Evolutionary conservation across 2,797 vertebrate species (phyloP).

Genomic region (Carduelis carduelis): DNA sequence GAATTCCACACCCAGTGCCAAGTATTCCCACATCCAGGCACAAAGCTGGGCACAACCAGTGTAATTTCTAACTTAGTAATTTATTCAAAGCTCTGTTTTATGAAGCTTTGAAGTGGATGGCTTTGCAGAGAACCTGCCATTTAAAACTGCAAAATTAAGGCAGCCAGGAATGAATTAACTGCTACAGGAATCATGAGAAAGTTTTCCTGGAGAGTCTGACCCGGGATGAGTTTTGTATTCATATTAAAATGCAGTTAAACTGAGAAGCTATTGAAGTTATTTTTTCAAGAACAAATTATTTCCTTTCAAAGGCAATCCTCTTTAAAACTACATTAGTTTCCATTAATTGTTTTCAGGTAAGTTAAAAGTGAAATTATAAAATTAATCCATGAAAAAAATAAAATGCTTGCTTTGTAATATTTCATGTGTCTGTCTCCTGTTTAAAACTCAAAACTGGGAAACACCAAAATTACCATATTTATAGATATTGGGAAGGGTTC

Average conservation of each 20-base stretch:
- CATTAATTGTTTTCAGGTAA: background rate
- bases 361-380: background rate
- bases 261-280: background rate
- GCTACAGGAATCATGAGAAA: background rate
- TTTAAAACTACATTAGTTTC: background rate
- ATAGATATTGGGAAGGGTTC: background rate
- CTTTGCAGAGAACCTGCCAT: conserved; percentile 10
- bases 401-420: background rate
- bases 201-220: background rate
- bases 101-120: conserved; percentile 16
- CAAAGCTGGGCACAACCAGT: background rate
- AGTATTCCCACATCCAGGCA: conserved; percentile 31
- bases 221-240: background rate
- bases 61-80: background rate
- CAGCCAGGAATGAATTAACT: background rate
- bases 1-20: background rate
- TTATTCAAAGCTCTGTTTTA: conserved; percentile 22
- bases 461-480: background rate
- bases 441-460: background rate
- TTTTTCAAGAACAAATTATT: background rate
- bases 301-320: background rate
- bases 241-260: background rate
- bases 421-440: background rate
- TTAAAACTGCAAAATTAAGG: conserved; percentile 7
- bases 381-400: background rate